A percentile compares a stretch with the other conserved stretches of the same genome.
phyloP scores from a whole-genome alignment of 2,888 invertebrate species.

The Mesorhabditis belari region DNA sequence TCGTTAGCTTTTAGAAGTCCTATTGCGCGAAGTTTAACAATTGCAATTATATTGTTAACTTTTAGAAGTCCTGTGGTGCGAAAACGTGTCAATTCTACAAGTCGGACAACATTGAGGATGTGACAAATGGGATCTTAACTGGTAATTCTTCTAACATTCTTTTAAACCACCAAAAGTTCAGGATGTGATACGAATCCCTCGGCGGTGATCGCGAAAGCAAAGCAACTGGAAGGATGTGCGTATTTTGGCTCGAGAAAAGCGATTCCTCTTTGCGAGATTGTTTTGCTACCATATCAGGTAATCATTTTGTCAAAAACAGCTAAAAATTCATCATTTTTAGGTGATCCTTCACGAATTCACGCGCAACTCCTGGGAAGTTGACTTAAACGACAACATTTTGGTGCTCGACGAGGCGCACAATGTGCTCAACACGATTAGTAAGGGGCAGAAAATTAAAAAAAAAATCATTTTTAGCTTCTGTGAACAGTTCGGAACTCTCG shows the following conservation, averaged over 20 bases:
- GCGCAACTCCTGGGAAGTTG: slow-evolving; percentile 68
- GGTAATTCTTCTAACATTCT: slow-evolving; percentile 58
- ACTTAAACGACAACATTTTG: slow-evolving; percentile 70
- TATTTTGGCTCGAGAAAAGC: slow-evolving; percentile 84
- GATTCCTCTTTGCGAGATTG: slow-evolving; percentile 71
- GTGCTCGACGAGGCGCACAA: slow-evolving; percentile 94
- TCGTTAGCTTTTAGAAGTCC: too few relatives aligned
- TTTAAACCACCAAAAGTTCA: background rate
- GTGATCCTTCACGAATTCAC: slow-evolving; percentile 73
- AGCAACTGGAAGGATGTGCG: slow-evolving; percentile 74
- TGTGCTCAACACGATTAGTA: slow-evolving; percentile 78
- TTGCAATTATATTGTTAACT: slow-evolving; percentile 28
- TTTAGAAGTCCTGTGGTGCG: slow-evolving; percentile 6
- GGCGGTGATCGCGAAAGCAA: slow-evolving; percentile 58
- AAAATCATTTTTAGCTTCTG: background rate
- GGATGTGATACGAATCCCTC: background rate
- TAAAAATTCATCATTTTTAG: slow-evolving; percentile 51
- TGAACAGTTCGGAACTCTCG: background rate
- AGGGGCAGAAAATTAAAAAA: background rate
- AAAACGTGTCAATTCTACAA: slow-evolving; percentile 66
- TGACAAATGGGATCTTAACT: slow-evolving; percentile 51
- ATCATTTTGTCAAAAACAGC: background rate
- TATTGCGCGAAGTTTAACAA: too few relatives aligned
- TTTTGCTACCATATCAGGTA: slow-evolving; percentile 55
- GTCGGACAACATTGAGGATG: slow-evolving; percentile 62